Conservation (phyloP, 2,888 invertebrate species). For the Hydraecia micacea region DNA sequence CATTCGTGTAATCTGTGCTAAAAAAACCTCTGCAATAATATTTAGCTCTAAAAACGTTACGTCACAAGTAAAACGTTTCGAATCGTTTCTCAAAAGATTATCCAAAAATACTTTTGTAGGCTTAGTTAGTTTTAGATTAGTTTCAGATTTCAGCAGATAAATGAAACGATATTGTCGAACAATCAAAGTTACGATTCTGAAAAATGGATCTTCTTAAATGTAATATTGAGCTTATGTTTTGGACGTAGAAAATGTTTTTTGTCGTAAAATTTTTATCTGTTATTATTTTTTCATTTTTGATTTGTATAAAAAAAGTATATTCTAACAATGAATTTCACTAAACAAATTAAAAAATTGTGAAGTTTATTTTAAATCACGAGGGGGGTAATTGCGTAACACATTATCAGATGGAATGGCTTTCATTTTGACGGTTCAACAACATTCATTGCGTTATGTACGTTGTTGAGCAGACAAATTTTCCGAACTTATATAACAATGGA, state of each 20-base stretch:
- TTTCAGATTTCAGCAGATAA: slow-evolving; percentile 34
- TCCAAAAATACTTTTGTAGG: slow-evolving; percentile 12
- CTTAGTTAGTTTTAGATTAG: slow-evolving; percentile 51
- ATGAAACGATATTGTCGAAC: slow-evolving; percentile 27
- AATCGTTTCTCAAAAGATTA: slow-evolving; percentile 1
- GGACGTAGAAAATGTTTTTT: background rate
- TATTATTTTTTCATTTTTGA: no score
- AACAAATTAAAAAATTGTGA: no score
- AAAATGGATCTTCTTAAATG: slow-evolving; percentile 14
- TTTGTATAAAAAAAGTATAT: no score
- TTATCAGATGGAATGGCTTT: no score
- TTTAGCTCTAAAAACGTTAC: background rate
- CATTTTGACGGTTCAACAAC: no score
- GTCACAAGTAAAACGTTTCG: background rate
- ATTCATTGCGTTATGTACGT: no score
- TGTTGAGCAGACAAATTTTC: no score
- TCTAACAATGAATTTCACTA: no score
- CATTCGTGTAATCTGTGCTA: background rate
- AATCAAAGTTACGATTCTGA: slow-evolving; percentile 24
- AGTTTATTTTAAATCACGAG: no score
- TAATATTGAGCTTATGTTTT: background rate
- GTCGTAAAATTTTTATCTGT: no score
- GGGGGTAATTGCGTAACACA: no score
- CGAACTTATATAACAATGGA: no score
- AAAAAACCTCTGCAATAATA: background rate